Percentiles rank a stretch among this genome's conserved stretches.
phyloP scores from a whole-genome alignment of 2,888 invertebrate genomes.

The Dascillus cervinus region DNA sequence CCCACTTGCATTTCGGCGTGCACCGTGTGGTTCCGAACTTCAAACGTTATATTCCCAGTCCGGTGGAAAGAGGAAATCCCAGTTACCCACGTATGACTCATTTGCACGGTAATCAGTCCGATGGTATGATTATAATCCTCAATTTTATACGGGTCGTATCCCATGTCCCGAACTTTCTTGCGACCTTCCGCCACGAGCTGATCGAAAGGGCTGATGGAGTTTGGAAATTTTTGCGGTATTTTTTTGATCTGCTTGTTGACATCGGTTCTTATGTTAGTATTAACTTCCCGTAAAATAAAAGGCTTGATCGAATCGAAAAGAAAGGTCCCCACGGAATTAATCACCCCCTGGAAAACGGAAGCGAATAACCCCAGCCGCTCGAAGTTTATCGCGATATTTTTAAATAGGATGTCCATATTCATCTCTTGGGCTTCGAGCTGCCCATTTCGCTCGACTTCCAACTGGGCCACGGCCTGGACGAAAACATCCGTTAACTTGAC shows the following conservation, averaged over 20 bases:
- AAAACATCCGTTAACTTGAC: conserved; percentile 65
- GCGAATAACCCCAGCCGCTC: conserved; percentile 75
- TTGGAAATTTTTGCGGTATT: conserved; percentile 68
- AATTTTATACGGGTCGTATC: conserved; percentile 69
- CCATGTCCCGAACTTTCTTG: conserved; percentile 55
- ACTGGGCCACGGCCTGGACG: conserved; percentile 58
- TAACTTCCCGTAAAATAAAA: conserved; percentile 69
- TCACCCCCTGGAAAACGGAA: conserved; percentile 55
- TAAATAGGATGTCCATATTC: conserved; percentile 69
- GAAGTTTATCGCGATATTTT: conserved; percentile 71
- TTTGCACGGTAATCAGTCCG: conserved; percentile 61
- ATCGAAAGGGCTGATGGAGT: conserved; percentile 79
- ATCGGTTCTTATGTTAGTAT: conserved; percentile 62
- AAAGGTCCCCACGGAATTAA: conserved; percentile 74
- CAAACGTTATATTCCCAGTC: conserved; percentile 67
- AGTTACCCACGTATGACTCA: conserved; percentile 68
- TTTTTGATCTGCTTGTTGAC: conserved; percentile 67
- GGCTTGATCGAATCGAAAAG: conserved; percentile 85
- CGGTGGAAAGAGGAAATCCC: conserved; percentile 78
- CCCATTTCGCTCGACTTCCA: conserved; percentile 68
- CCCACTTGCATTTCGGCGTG: conserved; percentile 65
- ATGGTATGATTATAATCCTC: conserved; percentile 65
- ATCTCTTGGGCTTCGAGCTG: conserved; percentile 70
- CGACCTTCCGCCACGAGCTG: conserved; percentile 71
- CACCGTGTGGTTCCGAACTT: conserved; percentile 64